Evolutionary conservation across 2,888 invertebrate species (phyloP), one percentile per base, ranked within the genome.

Genomic region (Napeogenes sylphis): DNA sequence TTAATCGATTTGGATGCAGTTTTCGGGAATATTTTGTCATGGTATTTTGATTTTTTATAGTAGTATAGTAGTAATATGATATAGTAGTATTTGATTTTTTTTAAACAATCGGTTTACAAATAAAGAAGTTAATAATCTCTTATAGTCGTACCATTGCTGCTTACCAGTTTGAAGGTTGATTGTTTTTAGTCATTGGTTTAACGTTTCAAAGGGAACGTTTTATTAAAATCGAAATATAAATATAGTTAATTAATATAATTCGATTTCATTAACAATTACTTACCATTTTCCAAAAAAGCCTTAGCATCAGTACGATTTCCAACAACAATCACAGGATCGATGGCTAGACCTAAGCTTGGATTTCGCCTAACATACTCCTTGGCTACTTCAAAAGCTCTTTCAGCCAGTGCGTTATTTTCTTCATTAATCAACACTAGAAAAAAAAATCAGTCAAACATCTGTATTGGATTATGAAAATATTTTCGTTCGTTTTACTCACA

Each of bases 251-350:
- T 30, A 10, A 30, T 30, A 51, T 51, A 51, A 30, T 30, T 30
- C 21, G 51, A 38, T 45, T 42, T 42, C 45, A 62, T 58, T 66
- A 51, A 56, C 12, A 42, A 58, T 30, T 30, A n/a, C 59, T 91
- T 91, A 95, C 95, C 91, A 77, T 93, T 88, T 83, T 94, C 94
- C 69, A 96, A 83, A 69, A 95, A 89, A 33, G 91, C 88, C 77
- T 94, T 93, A 13, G 95, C 94, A 76, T 95, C 95, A 0, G 94
- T 92, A 71, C 94, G 91, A 80, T 94, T 94, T 2, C 94, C 94
- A 47, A 94, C 93, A 51, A 94, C 93, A 62, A 92, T 91, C 58
- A 91, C 89, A 0, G 92, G 88, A 61, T 93, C 94, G 63, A 91
- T 90, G 46, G 92, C 92, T 6, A 95, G 82, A 2, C 94, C 94